A percentile compares a stretch with the other conserved stretches of the same genome.
Evolutionary conservation across 2,888 invertebrate genomes (phyloP).

Genomic region (Erebia aethiops): DNA sequence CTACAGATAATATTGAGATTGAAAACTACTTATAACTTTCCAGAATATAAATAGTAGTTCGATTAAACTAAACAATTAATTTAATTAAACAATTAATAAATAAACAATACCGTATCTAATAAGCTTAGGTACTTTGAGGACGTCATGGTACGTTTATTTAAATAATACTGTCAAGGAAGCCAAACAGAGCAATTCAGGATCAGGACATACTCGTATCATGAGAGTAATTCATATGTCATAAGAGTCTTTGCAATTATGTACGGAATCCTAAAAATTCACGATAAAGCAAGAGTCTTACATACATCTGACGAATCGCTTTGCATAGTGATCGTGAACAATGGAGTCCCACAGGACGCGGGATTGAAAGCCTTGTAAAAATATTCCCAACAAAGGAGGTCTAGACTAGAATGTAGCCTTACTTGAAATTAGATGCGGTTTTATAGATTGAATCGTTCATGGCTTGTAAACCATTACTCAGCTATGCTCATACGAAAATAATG

Average conservation of each 20-base stretch:
- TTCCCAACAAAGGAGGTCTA: constrained; percentile 59
- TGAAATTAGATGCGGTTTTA: constrained; percentile 57
- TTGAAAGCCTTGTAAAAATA: constrained; percentile 64
- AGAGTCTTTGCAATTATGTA: background rate
- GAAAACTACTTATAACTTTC: too few species aligned
- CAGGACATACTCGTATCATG: too few species aligned
- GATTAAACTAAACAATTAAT: too few species aligned
- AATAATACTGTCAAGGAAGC: too few species aligned
- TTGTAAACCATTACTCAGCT: background rate
- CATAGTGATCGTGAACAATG: constrained; percentile 56
- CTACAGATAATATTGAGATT: too few species aligned
- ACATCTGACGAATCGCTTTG: constrained; percentile 32
- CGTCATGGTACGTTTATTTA: too few species aligned
- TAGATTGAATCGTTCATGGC: constrained; percentile 28
- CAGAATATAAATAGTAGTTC: too few species aligned
- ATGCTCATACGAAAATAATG: background rate
- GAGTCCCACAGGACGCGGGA: constrained; percentile 55
- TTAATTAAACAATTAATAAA: too few species aligned
- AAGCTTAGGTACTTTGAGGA: too few species aligned
- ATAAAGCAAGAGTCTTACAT: constrained; percentile 28
- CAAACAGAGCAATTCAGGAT: too few species aligned
- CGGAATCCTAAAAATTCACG: constrained; percentile 15
- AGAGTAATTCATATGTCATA: too few species aligned
- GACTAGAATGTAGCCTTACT: constrained; percentile 57
- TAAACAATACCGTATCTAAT: too few species aligned